Percentiles rank a stretch among this genome's conserved stretches.
These are phyloP conservation scores for Premnoplex brunnescens DNA, from an alignment of 2,797 vertebrate species.

Conservation along the genomic window DNA sequence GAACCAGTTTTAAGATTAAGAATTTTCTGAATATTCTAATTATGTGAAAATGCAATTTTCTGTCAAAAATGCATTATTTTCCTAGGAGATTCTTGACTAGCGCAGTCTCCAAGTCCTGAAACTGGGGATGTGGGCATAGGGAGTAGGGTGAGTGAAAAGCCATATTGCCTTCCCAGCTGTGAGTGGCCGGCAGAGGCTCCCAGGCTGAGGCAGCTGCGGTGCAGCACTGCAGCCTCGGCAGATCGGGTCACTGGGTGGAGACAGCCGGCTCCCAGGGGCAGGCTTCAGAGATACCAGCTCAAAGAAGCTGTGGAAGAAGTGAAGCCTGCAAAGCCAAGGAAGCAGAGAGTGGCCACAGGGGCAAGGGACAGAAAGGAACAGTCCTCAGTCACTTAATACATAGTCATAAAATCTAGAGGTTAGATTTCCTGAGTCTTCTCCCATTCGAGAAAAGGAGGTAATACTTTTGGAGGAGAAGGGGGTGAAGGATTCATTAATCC, in stretches of 20 bases:
- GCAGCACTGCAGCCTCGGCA: neutral
- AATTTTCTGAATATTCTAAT: neutral
- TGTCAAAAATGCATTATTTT: neutral
- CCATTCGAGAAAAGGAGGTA: neutral
- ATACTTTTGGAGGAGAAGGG: neutral
- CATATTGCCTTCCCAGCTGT: neutral
- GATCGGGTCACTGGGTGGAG: neutral
- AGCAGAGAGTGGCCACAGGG: neutral
- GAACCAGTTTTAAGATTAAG: neutral
- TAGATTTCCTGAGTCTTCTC: neutral
- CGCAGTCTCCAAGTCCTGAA: neutral
- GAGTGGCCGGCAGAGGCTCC: neutral
- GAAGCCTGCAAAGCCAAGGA: neutral
- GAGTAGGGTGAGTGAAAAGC: neutral
- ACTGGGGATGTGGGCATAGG: neutral
- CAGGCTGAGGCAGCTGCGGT: fast-evolving
- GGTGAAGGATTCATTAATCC: neutral
- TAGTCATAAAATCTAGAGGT: neutral
- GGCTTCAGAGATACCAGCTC: neutral
- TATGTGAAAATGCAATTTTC: neutral
- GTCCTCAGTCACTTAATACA: neutral
- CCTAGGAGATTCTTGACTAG: neutral
- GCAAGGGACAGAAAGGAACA: neutral
- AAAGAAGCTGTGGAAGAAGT: neutral
- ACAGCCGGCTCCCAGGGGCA: neutral